Conservation (phyloP, 2,888 invertebrate genomes). For the Idaea dimidiata region DNA sequence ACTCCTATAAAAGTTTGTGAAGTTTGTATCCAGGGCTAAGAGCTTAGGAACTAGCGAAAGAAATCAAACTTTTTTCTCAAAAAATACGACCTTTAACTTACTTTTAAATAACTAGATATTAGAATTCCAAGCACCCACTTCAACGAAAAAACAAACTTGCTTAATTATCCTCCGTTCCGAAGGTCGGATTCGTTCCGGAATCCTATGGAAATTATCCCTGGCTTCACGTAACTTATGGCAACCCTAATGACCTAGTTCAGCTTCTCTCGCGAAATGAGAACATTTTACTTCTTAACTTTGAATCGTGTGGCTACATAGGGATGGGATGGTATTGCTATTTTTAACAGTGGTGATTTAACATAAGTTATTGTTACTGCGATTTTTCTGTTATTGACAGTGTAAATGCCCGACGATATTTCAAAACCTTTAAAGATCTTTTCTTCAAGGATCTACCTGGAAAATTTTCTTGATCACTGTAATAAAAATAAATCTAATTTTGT, state of each 20-base stretch:
- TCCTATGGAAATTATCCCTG: neutral
- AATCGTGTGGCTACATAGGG: neutral
- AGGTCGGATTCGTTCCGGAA: neutral
- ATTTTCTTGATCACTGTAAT: too few relatives aligned
- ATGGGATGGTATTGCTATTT: too few relatives aligned
- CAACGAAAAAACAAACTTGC: neutral
- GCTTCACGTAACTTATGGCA: neutral
- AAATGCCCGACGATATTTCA: too few relatives aligned
- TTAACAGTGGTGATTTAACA: too few relatives aligned
- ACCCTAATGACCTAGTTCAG: neutral
- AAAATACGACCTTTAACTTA: neutral
- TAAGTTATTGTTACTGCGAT: too few relatives aligned
- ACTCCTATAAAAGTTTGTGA: too few relatives aligned
- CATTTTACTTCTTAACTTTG: neutral
- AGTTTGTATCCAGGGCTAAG: too few relatives aligned
- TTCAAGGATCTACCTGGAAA: too few relatives aligned
- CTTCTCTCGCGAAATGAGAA: neutral
- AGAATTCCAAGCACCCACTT: slow-evolving; percentile 1
- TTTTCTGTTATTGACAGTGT: too few relatives aligned
- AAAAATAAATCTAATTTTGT: too few relatives aligned
- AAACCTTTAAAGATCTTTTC: too few relatives aligned
- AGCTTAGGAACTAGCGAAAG: too few relatives aligned
- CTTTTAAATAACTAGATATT: neutral
- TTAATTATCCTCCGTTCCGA: neutral
- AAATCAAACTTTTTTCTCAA: neutral